A percentile compares a stretch with the other conserved stretches of the same genome.
Evolutionary conservation across 2,797 vertebrate species (phyloP).

Genomic region (Hypotaenidia philippensis): DNA sequence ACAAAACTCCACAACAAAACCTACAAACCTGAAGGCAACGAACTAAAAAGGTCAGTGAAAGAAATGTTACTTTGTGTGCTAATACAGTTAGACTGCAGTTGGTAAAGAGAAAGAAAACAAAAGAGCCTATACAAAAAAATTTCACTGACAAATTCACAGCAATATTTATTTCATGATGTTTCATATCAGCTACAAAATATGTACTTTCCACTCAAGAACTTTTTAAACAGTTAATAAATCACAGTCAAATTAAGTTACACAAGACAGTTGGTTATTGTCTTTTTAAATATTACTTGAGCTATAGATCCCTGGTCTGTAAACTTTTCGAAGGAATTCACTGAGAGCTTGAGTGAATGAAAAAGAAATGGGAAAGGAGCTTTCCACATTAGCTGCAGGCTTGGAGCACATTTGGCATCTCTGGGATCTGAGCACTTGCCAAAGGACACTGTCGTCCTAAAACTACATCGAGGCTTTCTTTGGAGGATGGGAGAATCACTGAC

Average conservation of each 20-base stretch:
- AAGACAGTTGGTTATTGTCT: not conserved
- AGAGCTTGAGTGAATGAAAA: not conserved
- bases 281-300: not conserved
- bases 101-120: not conserved
- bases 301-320: not conserved
- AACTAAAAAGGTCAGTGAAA: slow-evolving; percentile 72
- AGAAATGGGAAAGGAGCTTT: not conserved
- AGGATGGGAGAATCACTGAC: not conserved
- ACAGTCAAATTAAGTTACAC: not conserved
- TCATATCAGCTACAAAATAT: not conserved
- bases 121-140: not conserved
- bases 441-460: not conserved
- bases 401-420: not conserved
- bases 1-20: not conserved
- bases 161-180: not conserved
- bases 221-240: not conserved
- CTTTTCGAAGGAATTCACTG: not conserved
- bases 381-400: not conserved
- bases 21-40: slow-evolving; percentile 29
- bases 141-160: not conserved
- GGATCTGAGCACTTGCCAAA: not conserved
- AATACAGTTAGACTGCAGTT: slow-evolving; percentile 45
- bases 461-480: not conserved
- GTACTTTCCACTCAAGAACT: not conserved
- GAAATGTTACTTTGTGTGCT: slow-evolving; percentile 40